Base-by-base conservation (phyloP, 2,888 invertebrate species). In the Cenopis cana region DNA sequence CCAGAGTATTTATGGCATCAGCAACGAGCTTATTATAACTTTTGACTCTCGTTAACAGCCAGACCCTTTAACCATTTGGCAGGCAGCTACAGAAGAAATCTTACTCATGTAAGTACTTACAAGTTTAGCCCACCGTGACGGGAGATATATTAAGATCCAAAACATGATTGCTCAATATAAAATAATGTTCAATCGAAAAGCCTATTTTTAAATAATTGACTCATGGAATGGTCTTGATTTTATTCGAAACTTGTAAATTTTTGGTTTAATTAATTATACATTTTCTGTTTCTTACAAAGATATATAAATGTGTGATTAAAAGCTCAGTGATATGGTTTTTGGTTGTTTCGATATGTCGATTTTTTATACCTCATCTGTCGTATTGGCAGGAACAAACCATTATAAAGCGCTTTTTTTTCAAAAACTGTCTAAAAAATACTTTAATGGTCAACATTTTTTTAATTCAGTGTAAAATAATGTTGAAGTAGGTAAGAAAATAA, bases 171-270 rank as follows among this genome's bases (percentile, higher is more conserved):
- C 80, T 84, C 79, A 82, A 80, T 75, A 74, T 76, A 82, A 81
- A 82, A 79, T 77, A 81, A 76, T 72, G 80, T 74, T 79, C 78
- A 69, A 79, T 80, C 79, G 78, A 81, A 81, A 84, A 88, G 82
- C 81, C 81, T 89, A 87, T 83, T 84, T 85, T 80, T 83, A 82
- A 81, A 82, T 88, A 91, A 91, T 91, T 91, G 92, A 91, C 92
- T 83, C 82, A 82, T 81, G 82, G 81, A 82, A 85, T 89, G 88
- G 89, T 89, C 87, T 83, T 81, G 54, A 65, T 72, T 71, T 81
- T 80, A 78, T 55, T 69, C 73, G 74, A 72, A 78, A 74, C 69
- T 77, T 77, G 76, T 78, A 85, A 86, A 64, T 60, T 72, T 65
- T 71, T 52, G 68, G 50, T 72, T 71, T 66, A 55, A 38, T 71